Evolutionary conservation across 2,797 vertebrate genomes (phyloP).

Genomic region (Aselliscus stoliczkanus): DNA sequence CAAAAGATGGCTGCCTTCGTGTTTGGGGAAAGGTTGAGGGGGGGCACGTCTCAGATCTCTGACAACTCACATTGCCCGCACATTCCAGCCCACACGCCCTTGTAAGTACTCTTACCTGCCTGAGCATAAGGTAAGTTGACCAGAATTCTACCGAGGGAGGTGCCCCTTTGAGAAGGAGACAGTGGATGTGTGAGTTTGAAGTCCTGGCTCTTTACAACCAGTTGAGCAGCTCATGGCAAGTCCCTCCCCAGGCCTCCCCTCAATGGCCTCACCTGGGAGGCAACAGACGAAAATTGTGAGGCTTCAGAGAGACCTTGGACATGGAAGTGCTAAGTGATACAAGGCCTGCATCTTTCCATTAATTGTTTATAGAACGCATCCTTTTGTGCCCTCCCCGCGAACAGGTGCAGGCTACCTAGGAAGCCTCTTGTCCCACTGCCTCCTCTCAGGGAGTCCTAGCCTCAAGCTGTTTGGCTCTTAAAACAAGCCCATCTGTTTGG

Average conservation of each 20-base stretch:
- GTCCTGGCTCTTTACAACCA: neutral
- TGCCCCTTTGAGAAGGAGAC: neutral
- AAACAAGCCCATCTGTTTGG: conserved; percentile 50
- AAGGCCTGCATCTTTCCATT: neutral
- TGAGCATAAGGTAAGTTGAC: neutral
- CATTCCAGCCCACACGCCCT: neutral
- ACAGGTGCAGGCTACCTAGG: conserved; percentile 56
- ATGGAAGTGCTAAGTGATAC: neutral
- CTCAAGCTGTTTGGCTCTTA: conserved; percentile 39
- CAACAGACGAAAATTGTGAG: neutral
- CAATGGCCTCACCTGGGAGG: neutral
- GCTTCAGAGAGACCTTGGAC: neutral
- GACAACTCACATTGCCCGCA: neutral
- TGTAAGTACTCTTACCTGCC: neutral
- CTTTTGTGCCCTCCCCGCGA: neutral
- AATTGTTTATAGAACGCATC: neutral
- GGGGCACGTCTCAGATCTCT: neutral
- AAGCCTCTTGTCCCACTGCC: conserved; percentile 9
- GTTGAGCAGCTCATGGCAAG: neutral
- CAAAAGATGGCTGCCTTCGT: neutral
- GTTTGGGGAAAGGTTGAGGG: too few relatives aligned
- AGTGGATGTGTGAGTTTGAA: neutral
- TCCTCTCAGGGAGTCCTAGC: conserved; percentile 19
- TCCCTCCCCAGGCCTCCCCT: neutral
- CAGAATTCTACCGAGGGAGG: neutral